Conservation (phyloP, 2,113 vertebrate species). For the Phalacrocorax carbo region DNA sequence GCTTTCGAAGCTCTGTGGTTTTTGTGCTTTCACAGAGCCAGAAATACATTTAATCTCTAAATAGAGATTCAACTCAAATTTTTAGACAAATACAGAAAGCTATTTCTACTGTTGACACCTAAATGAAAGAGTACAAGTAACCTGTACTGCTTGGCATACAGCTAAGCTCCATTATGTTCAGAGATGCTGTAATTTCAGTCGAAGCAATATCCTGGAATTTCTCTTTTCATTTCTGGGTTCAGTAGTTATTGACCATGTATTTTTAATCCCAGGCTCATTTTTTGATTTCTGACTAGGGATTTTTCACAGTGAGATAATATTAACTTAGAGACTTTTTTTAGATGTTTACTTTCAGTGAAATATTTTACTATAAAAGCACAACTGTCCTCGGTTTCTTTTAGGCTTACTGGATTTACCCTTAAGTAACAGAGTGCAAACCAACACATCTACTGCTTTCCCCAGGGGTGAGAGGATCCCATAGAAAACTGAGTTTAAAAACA, state of each 20-base stretch:
- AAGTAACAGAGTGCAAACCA: background rate
- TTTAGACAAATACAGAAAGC: background rate
- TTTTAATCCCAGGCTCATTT: background rate
- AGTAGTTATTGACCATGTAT: background rate
- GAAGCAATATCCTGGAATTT: background rate
- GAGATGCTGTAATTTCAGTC: background rate
- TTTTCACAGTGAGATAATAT: background rate
- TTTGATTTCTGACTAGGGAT: background rate
- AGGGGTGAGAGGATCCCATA: background rate
- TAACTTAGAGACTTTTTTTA: background rate
- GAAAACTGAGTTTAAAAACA: background rate
- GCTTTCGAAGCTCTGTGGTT: background rate
- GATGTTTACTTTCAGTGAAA: background rate
- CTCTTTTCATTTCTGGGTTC: background rate
- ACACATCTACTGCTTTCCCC: background rate
- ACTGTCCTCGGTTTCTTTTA: background rate
- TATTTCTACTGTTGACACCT: background rate
- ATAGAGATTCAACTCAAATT: background rate
- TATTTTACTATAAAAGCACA: background rate
- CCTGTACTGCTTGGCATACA: background rate
- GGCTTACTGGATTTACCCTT: background rate
- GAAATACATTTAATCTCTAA: background rate
- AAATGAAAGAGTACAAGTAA: background rate
- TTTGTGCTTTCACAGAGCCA: background rate
- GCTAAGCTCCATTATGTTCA: background rate